Percentiles rank a stretch among this genome's conserved stretches.
These are phyloP conservation scores for Merodon equestris DNA, from an alignment of 2,888 invertebrate genomes.

Conservation along the genomic window DNA sequence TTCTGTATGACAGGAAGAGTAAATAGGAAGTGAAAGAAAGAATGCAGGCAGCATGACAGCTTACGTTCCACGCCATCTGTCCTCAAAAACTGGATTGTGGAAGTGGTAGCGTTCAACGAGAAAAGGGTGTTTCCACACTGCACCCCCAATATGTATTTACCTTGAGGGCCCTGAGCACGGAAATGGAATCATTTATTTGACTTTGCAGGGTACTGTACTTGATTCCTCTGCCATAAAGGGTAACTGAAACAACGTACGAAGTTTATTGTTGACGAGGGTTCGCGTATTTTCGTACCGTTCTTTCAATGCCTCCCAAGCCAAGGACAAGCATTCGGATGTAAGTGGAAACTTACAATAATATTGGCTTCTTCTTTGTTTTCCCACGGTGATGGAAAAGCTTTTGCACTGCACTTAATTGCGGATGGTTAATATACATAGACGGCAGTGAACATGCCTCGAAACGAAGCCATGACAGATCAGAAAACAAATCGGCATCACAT, in stretches of 20 bases:
- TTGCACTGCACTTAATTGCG: not conserved
- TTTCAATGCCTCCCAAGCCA: not conserved
- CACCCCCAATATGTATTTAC: too few relatives aligned
- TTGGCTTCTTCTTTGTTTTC: not conserved
- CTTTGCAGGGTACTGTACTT: not conserved
- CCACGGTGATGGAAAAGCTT: not conserved
- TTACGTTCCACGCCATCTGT: too few relatives aligned
- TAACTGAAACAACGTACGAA: not conserved
- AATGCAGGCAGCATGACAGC: too few relatives aligned
- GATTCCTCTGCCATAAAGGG: not conserved
- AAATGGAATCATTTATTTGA: not conserved
- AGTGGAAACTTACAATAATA: slow-evolving; percentile 1
- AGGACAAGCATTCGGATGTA: not conserved
- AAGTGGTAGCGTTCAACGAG: too few relatives aligned
- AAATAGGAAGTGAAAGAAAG: too few relatives aligned
- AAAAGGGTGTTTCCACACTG: too few relatives aligned
- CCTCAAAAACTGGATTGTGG: too few relatives aligned
- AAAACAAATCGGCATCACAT: not conserved
- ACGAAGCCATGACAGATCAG: not conserved
- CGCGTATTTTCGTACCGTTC: slow-evolving; percentile 1
- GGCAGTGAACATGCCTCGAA: slow-evolving; percentile 1
- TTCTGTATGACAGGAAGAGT: too few relatives aligned
- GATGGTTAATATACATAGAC: slow-evolving; percentile 2
- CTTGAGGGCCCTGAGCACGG: not conserved
- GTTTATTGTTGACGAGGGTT: not conserved